Conservation (phyloP, 2,113 vertebrate genomes). For the Athene cunicularia region DNA sequence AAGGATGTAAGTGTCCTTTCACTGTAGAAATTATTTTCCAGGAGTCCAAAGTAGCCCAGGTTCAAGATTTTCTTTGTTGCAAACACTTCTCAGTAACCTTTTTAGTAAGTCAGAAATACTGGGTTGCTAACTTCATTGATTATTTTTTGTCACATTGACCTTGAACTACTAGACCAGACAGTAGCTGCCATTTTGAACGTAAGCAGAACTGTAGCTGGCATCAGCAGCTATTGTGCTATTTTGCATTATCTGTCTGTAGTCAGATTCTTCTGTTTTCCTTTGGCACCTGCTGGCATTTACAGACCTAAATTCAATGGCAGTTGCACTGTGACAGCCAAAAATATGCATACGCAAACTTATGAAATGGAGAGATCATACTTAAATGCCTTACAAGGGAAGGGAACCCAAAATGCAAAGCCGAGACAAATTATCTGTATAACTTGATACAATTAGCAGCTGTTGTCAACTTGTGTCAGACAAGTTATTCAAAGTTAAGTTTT, state of each 20-base stretch:
- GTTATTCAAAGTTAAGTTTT: not conserved
- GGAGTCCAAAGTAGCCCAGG: not conserved
- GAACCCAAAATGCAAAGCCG: not conserved
- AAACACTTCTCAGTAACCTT: not conserved
- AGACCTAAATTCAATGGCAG: not conserved
- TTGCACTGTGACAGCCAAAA: not conserved
- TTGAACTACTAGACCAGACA: constrained; percentile 32
- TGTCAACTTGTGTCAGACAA: not conserved
- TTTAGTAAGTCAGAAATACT: not conserved
- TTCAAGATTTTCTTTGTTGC: not conserved
- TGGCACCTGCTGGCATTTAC: not conserved
- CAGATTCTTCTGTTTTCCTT: not conserved
- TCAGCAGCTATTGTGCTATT: not conserved
- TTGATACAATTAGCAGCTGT: not conserved
- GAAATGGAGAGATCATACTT: not conserved
- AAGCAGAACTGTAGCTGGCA: not conserved
- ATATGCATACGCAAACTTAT: not conserved
- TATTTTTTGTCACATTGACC: constrained; percentile 52
- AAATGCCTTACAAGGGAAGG: not conserved
- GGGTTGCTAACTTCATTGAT: constrained; percentile 13
- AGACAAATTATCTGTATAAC: not conserved
- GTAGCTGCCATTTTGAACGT: not conserved
- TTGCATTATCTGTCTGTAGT: not conserved
- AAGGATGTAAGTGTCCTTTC: not conserved
- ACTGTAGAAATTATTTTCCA: not conserved